Conservation (phyloP, 2,888 invertebrate genomes). For the Eulithis testata region DNA sequence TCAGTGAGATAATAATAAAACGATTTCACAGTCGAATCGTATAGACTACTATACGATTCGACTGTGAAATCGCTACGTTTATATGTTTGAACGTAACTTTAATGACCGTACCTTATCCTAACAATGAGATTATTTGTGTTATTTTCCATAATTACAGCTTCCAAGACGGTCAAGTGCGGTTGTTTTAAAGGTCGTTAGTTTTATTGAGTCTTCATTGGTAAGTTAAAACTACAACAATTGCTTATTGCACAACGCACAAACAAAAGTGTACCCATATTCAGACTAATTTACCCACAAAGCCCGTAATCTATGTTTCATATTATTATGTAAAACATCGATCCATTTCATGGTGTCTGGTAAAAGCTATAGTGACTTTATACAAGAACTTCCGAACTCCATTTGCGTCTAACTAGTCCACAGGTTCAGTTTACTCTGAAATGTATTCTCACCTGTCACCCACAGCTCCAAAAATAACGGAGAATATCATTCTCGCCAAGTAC, state of each 20-base stretch:
- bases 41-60: too few species aligned
- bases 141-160: slow-evolving; percentile 6
- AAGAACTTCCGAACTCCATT: too few species aligned
- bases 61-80: background rate
- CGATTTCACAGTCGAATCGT: background rate
- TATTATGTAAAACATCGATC: too few species aligned
- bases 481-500: slow-evolving; percentile 88
- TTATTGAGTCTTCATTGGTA: background rate
- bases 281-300: too few species aligned
- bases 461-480: slow-evolving; percentile 89
- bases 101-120: slow-evolving; percentile 8
- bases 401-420: too few species aligned
- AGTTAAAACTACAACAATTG: background rate
- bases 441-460: slow-evolving; percentile 84
- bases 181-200: background rate
- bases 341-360: too few species aligned
- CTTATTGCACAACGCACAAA: background rate
- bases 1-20: background rate
- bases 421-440: background rate
- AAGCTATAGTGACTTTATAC: too few species aligned
- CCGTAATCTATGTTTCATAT: too few species aligned
- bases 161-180: slow-evolving; percentile 12
- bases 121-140: slow-evolving; percentile 11
- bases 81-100: slow-evolving; percentile 10
- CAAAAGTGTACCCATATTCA: too few species aligned